A percentile compares a stretch with the other conserved stretches of the same genome.
Conservation (phyloP, 2,888 invertebrate genomes). For the Rhopalosiphum nymphaeae region DNA sequence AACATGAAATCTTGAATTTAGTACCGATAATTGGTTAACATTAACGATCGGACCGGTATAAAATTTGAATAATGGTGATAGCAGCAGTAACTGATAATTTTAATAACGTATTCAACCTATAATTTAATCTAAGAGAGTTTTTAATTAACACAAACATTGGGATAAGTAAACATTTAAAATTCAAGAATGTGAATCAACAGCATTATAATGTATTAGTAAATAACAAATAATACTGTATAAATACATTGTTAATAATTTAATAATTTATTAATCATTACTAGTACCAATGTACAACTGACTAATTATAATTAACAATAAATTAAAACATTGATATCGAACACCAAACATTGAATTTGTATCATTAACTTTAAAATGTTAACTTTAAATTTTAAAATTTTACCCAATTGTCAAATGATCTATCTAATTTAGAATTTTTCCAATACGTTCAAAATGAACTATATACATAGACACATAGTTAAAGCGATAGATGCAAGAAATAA, state of each 20-base stretch:
- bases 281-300: neutral
- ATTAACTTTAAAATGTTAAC: neutral
- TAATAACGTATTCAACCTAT: too few relatives aligned
- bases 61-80: too few relatives aligned
- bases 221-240: neutral
- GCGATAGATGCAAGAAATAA: neutral
- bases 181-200: neutral
- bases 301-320: neutral
- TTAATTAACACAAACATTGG: neutral
- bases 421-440: neutral
- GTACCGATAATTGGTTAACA: too few relatives aligned
- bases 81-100: too few relatives aligned
- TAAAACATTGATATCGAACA: too few relatives aligned
- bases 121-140: too few relatives aligned
- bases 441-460: neutral
- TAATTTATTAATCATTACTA: too few relatives aligned
- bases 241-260: neutral
- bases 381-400: neutral
- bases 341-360: too few relatives aligned
- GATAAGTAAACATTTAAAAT: neutral
- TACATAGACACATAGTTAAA: neutral
- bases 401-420: neutral
- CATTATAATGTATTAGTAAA: neutral
- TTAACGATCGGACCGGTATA: too few relatives aligned
- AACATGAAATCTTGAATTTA: too few relatives aligned